Percentiles rank a stretch among this genome's conserved stretches.
phyloP scores from a whole-genome alignment of 2,888 invertebrate genomes.

The Pimpla rufipes region DNA sequence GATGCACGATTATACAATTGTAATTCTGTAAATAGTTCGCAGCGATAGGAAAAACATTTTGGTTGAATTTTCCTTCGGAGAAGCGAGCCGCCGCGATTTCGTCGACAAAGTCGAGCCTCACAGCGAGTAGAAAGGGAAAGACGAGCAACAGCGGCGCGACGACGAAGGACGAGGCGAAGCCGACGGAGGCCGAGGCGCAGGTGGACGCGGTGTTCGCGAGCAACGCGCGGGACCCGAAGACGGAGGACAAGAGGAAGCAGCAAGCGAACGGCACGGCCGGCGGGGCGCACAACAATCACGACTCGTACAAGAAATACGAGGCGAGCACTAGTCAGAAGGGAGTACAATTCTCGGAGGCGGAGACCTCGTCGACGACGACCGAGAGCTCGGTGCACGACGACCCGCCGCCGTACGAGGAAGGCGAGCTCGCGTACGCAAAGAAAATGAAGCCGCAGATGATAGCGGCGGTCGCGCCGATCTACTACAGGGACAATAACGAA shows the following conservation, averaged over 20 bases:
- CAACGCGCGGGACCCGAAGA: constrained; percentile 73
- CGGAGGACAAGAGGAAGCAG: constrained; percentile 76
- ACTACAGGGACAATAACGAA: constrained; percentile 86
- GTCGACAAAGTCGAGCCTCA: constrained; percentile 78
- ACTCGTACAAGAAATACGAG: constrained; percentile 81
- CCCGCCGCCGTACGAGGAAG: constrained; percentile 80
- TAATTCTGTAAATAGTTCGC: constrained; percentile 50
- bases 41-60: constrained; percentile 36
- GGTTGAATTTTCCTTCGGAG: constrained; percentile 69
- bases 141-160: constrained; percentile 54
- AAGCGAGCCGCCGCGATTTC: constrained; percentile 73
- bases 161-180: constrained; percentile 78
- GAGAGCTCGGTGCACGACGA: constrained; percentile 90
- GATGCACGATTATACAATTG: constrained; percentile 41
- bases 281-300: constrained; percentile 77
- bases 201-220: constrained; percentile 63
- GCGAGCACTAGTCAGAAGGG: constrained; percentile 81
- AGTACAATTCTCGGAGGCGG: constrained; percentile 87
- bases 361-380: constrained; percentile 90
- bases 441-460: constrained; percentile 79
- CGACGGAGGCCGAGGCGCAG: constrained; percentile 84
- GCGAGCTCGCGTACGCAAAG: constrained; percentile 78
- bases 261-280: constrained; percentile 71
- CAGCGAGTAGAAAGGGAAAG: constrained; percentile 77
- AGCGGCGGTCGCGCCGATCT: constrained; percentile 77